Base-by-base conservation (phyloP, 35 echinoderm and acorn worm species). In the Eucidaris tribuloides region DNA sequence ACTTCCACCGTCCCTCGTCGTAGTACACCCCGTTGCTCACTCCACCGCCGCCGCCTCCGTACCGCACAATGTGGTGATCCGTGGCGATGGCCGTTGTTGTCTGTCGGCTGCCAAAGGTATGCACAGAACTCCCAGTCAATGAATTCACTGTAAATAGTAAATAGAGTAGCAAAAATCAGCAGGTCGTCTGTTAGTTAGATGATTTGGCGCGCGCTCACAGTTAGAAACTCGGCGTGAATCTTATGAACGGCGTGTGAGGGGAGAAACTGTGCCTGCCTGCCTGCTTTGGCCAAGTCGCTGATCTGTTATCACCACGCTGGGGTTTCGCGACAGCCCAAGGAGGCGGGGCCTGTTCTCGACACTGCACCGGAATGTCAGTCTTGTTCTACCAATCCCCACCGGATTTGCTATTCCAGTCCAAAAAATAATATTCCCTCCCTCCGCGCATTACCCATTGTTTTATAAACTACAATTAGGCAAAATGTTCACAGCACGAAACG, bases 91-190 rank as follows among this genome's bases (percentile, higher is more conserved):
- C 68, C 6, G 68, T 74, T 22, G 68, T 42, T 38, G 68, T 44
- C 40, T 74, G 68, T 11, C 44, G 68, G 15, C 68, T 33, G 44
- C 35, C 44, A 42, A 19, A 74, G 9, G 68, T 33, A 44, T 74
- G 68, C 7, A 44, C 34, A 42, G 68, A 22, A 18, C 35, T 44
- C 68, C 68, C 68, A 27, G 68, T 74, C 68, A 74, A 36, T 35
- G 68, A 25, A 74, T 74, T 74, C 68, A 74, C 68, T 74, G 68
- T 35, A 74, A 74, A 40, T 74, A 74, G n/a, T 74, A 74, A 74
- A 74, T 35, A 74, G 68, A 74, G 68, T 74, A 42, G 25, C 68
- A 40, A 74, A 74, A 74, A 74, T 74, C 68, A 74, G 68, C 68
- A 42, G 68, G 68, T 74, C 41, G 40, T n/a, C 68, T 74, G 28